A percentile compares a stretch with the other conserved stretches of the same genome.
These are phyloP conservation scores for Hippasteria phrygiana DNA, from an alignment of 53 echinoderm and acorn worm species.

Conservation along the genomic window DNA sequence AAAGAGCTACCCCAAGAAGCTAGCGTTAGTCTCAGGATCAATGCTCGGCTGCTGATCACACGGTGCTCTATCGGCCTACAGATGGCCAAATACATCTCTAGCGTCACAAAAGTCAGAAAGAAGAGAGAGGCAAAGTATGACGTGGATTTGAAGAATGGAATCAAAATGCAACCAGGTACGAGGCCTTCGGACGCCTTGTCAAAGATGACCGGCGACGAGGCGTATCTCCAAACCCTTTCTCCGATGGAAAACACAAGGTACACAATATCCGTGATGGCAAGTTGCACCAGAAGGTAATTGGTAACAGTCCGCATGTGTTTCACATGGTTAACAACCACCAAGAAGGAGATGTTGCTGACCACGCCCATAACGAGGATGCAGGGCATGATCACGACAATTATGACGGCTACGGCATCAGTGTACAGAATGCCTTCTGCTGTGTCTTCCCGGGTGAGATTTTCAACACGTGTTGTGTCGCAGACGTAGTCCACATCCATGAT, in stretches of 20 bases:
- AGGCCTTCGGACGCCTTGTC: conserved; percentile 4
- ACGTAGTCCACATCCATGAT: not conserved
- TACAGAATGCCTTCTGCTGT: not conserved
- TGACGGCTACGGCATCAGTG: not conserved
- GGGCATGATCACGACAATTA: conserved; percentile 18
- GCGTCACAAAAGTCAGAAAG: conserved; percentile 16
- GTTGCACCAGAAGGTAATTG: conserved; percentile 15
- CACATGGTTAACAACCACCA: conserved; percentile 14
- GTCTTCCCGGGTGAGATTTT: conserved; percentile 11
- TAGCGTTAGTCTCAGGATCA: not conserved
- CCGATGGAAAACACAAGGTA: not conserved
- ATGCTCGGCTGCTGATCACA: not conserved
- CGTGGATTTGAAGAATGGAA: conserved; percentile 10
- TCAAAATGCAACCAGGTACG: conserved; percentile 21
- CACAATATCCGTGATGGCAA: conserved; percentile 32
- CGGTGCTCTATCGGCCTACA: conserved; percentile 16
- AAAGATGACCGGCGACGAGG: not conserved
- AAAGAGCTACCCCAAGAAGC: not conserved
- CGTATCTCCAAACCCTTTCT: conserved; percentile 19
- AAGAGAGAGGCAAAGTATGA: conserved; percentile 20
- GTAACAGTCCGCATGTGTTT: conserved; percentile 42
- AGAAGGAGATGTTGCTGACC: conserved; percentile 23
- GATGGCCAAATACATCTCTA: conserved; percentile 27
- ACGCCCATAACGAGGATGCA: conserved; percentile 27
- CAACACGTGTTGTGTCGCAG: not conserved